These are phyloP conservation scores for Solea solea DNA, from an alignment of 2,113 vertebrate species.

Conservation along the genomic window DNA sequence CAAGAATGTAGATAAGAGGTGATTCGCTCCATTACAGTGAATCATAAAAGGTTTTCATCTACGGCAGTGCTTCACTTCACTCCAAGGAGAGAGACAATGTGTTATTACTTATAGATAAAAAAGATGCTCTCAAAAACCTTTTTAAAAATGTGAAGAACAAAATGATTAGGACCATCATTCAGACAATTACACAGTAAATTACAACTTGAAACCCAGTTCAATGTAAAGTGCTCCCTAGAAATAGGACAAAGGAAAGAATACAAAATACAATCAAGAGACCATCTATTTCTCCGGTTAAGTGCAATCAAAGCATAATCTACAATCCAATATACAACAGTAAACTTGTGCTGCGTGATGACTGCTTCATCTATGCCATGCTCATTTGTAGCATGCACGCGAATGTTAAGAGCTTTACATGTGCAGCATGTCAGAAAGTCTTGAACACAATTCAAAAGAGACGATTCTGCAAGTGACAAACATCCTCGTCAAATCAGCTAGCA, in stretches of 20 bases:
- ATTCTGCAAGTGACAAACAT: too few species aligned
- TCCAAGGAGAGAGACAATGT: background rate
- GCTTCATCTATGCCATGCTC: too few species aligned
- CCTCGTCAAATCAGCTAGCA: too few species aligned
- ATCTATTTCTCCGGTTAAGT: background rate
- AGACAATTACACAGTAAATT: background rate
- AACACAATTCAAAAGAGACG: too few species aligned
- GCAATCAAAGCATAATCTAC: background rate
- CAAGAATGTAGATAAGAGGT: conserved; percentile 32
- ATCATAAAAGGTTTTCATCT: conserved; percentile 24
- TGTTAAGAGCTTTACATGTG: too few species aligned
- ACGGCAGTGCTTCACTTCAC: background rate
- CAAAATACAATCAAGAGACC: background rate
- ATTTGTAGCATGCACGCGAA: too few species aligned
- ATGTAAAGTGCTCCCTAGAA: background rate
- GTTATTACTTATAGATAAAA: conserved; percentile 1
- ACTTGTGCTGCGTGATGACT: too few species aligned
- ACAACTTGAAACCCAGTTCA: background rate
- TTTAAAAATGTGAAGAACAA: background rate
- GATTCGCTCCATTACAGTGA: conserved; percentile 19
- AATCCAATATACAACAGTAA: background rate
- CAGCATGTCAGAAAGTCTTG: too few species aligned
- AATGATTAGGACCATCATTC: conserved; percentile 5
- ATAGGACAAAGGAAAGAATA: conserved; percentile 8
- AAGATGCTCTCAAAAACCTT: conserved; percentile 5